phyloP scores from a whole-genome alignment of 2,888 invertebrate species.

The Ceramica pisi region DNA sequence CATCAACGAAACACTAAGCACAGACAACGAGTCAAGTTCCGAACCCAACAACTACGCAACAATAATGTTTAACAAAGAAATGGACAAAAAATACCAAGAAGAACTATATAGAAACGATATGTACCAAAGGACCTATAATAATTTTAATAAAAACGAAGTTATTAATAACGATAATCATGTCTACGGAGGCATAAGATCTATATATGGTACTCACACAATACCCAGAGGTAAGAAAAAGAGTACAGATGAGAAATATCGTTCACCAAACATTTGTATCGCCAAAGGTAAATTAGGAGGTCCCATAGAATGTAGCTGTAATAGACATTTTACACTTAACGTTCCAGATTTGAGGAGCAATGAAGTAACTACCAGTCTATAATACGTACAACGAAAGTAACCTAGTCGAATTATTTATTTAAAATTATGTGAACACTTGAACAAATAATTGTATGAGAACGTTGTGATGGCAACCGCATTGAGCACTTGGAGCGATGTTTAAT shows the following conservation, averaged over 20 bases:
- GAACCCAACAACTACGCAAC: slow-evolving; percentile 80
- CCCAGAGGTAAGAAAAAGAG: slow-evolving; percentile 78
- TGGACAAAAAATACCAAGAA: slow-evolving; percentile 77
- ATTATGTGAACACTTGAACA: slow-evolving; percentile 67
- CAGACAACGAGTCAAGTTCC: slow-evolving; percentile 76
- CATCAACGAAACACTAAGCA: slow-evolving; percentile 78
- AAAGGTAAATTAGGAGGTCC: slow-evolving; percentile 82
- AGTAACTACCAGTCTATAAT: slow-evolving; percentile 83
- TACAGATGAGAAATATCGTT: slow-evolving; percentile 80
- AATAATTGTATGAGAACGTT: slow-evolving; percentile 57
- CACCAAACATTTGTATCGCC: slow-evolving; percentile 86
- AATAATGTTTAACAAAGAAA: slow-evolving; percentile 76
- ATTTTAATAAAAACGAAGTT: slow-evolving; percentile 74
- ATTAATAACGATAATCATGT: slow-evolving; percentile 66
- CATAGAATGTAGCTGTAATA: slow-evolving; percentile 85
- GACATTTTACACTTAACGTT: slow-evolving; percentile 86
- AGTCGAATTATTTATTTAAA: slow-evolving; percentile 75
- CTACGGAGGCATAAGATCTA: slow-evolving; percentile 70
- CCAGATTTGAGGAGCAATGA: slow-evolving; percentile 83
- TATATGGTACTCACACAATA: slow-evolving; percentile 77
- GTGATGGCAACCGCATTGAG: slow-evolving; percentile 40
- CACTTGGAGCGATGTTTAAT: slow-evolving; percentile 47
- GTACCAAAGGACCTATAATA: slow-evolving; percentile 76
- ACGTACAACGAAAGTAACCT: slow-evolving; percentile 64
- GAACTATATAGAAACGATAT: slow-evolving; percentile 75